Evolutionary conservation across 64 coral and sea anemone species (phyloP), one percentile per base, ranked within the genome.

Genomic region (Platygyra sinensis): DNA sequence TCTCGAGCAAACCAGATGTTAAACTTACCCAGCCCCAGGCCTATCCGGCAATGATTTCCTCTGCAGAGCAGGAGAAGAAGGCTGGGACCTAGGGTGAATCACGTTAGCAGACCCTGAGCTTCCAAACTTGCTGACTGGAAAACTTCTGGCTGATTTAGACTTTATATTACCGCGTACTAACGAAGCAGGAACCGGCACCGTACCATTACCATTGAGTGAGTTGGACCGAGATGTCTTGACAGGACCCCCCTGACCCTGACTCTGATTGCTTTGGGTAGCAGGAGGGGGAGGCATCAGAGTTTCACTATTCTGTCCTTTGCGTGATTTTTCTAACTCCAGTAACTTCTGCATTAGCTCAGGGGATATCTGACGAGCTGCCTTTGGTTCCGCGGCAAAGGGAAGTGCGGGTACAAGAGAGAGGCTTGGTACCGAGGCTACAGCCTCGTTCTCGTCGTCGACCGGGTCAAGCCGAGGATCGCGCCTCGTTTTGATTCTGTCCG

Each of bases 341-440:
- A 99, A 32, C 91, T 99, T 99, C 50, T 99, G 97, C 94, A 95
- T 99, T 39, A 99, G 94, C 67, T 99, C 97, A 55, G 94, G 88
- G 33, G 95, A 97, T 19, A 97, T 97, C 81, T 97, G 95, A 46
- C 81, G 81, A 22, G 81, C 11, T 24, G 10, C 62, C 36, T 85
- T 85, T 18, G 81, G 62, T 1, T 85, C 81, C 22, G 62, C 63
- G 24, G 81, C 22, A 22, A 2, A 49, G 62, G 81, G 81, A 63
- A 85, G 81, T 0, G 73, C 71, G 10, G 92, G 83, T 32, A 91
- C 55, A n/a, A 90, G 83, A 24, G 81, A 19, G 22, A 69, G 62
- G 24, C 42, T 85, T 29, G 92, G 33, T 25, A 75, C 78, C 24
- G n/a, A 62, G 60, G 88, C 89, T 61, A 61, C 39, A 91, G 27